Evolutionary conservation across 1,140 invertebrate genomes (phyloP).

Genomic region (Drosophila triauraria): DNA sequence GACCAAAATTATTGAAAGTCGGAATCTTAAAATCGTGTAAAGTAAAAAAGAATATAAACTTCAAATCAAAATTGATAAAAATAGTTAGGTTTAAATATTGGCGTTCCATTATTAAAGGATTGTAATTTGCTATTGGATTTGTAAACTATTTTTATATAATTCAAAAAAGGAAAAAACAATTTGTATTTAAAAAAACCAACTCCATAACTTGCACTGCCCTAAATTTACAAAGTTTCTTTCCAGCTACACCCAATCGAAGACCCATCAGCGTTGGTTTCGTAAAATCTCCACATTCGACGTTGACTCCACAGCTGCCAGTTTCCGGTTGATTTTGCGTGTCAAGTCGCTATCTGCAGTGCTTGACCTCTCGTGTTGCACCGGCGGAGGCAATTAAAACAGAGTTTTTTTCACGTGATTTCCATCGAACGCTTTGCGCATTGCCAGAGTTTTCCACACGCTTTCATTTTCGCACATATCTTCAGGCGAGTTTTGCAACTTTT

Average conservation of each 20-base stretch:
- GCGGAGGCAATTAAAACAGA: constrained; percentile 34
- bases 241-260: constrained; percentile 38
- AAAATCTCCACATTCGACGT: constrained; percentile 18
- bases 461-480: constrained; percentile 30
- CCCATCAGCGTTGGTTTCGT: constrained; percentile 51
- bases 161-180: no score
- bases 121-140: not conserved
- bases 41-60: no score
- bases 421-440: constrained; percentile 26
- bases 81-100: no score
- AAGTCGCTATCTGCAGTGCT: constrained; percentile 31
- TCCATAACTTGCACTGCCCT: constrained; percentile 48
- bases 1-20: not conserved
- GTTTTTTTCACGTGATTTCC: constrained; percentile 27
- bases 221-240: constrained; percentile 37
- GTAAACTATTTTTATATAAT: not conserved
- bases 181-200: not conserved
- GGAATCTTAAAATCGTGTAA: not conserved
- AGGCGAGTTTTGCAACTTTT: constrained; percentile 12
- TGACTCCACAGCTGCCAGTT: constrained; percentile 10
- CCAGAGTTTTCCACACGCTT: constrained; percentile 42
- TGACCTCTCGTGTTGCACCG: constrained; percentile 42
- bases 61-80: not conserved
- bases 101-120: not conserved
- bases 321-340: constrained; percentile 35